Percentiles rank a stretch among this genome's conserved stretches.
Evolutionary conservation across 2,797 vertebrate species (phyloP).

Genomic region (Enteromius treurensis): DNA sequence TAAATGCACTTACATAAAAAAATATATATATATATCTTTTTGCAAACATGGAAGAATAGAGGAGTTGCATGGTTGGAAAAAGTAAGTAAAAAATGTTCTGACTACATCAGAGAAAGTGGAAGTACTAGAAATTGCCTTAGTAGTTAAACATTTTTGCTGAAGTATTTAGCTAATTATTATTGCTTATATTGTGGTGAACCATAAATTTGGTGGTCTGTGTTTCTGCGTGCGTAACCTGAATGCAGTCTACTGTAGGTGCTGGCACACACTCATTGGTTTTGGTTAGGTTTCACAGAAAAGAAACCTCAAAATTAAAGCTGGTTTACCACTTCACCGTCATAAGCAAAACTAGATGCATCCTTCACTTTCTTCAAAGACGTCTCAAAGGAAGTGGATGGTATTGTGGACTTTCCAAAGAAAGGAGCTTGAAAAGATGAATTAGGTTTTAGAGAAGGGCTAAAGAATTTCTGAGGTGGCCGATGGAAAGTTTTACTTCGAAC

Average conservation of each 20-base stretch:
- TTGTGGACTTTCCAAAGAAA: conserved; percentile 6
- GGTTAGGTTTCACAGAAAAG: neutral
- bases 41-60: too few relatives aligned
- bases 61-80: neutral
- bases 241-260: neutral
- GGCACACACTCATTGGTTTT: neutral
- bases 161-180: too few relatives aligned
- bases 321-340: neutral
- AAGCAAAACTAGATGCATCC: neutral
- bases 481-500: neutral
- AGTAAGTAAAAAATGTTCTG: neutral
- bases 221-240: neutral
- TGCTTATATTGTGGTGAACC: neutral
- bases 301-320: neutral
- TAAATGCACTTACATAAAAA: neutral
- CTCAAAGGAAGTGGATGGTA: neutral
- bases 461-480: neutral
- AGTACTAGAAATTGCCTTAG: neutral
- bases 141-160: too few relatives aligned
- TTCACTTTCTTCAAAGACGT: neutral
- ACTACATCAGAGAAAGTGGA: neutral
- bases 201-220: neutral
- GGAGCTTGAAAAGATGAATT: neutral
- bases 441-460: neutral
- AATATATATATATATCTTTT: too few relatives aligned